These are phyloP conservation scores for Conus betulinus DNA, from an alignment of 1,140 invertebrate genomes.

Conservation along the genomic window DNA sequence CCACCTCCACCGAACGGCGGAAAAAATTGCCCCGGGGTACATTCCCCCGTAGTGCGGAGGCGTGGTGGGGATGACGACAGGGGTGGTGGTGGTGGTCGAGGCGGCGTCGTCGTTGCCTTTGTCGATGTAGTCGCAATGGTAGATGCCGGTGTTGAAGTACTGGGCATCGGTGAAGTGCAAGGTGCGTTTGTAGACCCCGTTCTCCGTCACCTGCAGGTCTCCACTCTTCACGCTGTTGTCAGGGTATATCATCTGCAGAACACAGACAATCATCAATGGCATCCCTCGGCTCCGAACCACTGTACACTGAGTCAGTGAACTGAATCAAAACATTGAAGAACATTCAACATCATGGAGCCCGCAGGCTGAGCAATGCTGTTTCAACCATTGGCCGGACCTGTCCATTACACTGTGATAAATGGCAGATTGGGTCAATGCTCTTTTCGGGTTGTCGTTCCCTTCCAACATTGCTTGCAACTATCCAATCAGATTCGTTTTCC, in stretches of 20 bases:
- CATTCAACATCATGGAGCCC: no score
- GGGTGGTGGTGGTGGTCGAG: slow-evolving; percentile 7
- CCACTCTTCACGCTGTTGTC: slow-evolving; percentile 21
- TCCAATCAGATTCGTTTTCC: no score
- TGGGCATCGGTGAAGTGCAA: slow-evolving; percentile 42
- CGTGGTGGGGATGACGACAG: background rate
- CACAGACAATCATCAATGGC: background rate
- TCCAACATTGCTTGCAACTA: no score
- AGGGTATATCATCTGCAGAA: background rate
- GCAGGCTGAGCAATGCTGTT: no score
- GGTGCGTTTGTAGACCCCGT: background rate
- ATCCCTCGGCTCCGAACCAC: no score
- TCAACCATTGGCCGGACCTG: no score
- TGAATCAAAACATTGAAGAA: no score
- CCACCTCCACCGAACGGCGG: background rate
- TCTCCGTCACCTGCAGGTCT: background rate
- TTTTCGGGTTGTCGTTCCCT: no score
- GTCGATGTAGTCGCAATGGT: slow-evolving; percentile 48
- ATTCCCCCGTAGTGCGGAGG: background rate
- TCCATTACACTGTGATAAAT: no score
- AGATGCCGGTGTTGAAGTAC: slow-evolving; percentile 52
- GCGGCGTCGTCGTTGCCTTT: slow-evolving; percentile 18
- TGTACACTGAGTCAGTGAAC: no score
- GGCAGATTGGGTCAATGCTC: no score
- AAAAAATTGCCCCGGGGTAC: background rate